Conservation (phyloP, 2,113 vertebrate species). For the Clarias macrocephalus region DNA sequence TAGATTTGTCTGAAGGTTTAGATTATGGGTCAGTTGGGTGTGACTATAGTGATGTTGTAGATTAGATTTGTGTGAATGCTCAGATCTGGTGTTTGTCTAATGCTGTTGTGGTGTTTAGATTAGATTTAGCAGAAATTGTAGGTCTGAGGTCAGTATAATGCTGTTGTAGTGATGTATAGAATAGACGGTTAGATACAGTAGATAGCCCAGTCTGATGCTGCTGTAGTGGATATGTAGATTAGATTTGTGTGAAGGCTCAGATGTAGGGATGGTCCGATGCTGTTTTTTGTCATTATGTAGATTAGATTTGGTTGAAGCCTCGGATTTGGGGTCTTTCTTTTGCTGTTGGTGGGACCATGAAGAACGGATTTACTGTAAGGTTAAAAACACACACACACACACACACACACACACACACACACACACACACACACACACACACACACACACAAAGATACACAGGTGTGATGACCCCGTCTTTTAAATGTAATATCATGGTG, state of each 20-base stretch:
- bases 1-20: background rate
- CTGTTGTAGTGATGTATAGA: background rate
- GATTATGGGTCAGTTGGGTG: background rate
- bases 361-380: background rate
- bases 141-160: background rate
- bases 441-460: background rate
- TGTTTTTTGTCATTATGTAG: background rate
- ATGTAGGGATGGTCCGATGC: no score
- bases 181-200: no score
- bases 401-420: background rate
- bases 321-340: background rate
- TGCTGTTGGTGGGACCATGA: background rate
- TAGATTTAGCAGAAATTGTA: background rate
- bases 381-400: background rate
- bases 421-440: background rate
- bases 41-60: background rate
- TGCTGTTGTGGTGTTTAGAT: background rate
- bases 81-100: background rate
- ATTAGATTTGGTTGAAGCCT: background rate
- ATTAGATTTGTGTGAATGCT: background rate
- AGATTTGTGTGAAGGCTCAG: no score
- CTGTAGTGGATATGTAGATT: no score
- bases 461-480: conserved; percentile 2
- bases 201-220: no score
- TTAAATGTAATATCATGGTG: background rate